Conservation (phyloP, 2,113 vertebrate species). For the Barnardius zonarius region DNA sequence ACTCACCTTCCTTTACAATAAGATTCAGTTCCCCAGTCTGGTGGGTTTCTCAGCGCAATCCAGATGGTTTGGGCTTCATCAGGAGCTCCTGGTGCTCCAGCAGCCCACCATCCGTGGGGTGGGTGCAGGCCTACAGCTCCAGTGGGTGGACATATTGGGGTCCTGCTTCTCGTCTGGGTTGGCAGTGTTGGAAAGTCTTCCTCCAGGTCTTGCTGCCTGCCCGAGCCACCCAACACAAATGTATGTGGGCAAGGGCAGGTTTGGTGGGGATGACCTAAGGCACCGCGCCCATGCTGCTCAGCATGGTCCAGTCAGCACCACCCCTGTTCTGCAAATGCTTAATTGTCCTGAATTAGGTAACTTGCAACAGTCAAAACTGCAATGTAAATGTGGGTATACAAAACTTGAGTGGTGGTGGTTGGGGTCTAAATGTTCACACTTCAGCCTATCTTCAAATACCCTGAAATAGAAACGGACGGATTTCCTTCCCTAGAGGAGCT, state of each 20-base stretch:
- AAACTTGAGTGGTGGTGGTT: neutral
- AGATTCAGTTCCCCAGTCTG: neutral
- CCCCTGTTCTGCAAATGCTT: neutral
- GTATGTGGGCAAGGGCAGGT: neutral
- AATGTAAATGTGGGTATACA: neutral
- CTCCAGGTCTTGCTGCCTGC: neutral
- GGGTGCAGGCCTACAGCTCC: neutral
- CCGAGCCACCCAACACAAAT: rapidly evolving
- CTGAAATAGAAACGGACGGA: neutral
- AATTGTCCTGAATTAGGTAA: neutral
- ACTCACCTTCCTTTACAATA: neutral
- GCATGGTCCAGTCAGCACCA: too few relatives aligned
- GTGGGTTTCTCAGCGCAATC: neutral
- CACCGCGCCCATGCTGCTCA: neutral
- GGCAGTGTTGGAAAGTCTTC: neutral
- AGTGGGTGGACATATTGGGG: rapidly evolving
- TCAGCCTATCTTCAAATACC: neutral
- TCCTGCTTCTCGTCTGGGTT: neutral
- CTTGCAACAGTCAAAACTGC: neutral
- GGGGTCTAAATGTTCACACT: neutral
- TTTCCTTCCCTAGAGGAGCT: neutral
- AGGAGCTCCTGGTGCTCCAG: neutral
- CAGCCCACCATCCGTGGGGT: neutral
- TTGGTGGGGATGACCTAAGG: neutral
- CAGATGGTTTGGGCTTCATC: neutral